Evolutionary conservation across 37 sponge, comb jelly and placozoan genomes (phyloP).

Genomic region (Aplysina aerophoba): DNA sequence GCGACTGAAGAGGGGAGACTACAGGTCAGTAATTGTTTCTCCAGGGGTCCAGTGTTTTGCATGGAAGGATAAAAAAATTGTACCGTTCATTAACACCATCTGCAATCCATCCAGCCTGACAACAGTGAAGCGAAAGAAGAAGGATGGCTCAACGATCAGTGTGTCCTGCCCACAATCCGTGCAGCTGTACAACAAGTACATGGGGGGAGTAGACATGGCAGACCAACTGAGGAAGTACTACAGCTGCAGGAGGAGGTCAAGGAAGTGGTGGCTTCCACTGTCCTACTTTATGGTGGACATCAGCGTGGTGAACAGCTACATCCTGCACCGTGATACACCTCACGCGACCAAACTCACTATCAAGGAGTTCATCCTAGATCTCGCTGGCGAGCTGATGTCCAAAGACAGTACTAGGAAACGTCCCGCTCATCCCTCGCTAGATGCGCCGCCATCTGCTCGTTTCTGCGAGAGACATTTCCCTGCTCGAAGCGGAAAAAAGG

Average conservation of each 20-base stretch:
- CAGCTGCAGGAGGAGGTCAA: not conserved
- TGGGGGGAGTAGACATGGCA: constrained; percentile 15
- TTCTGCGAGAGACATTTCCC: too few species aligned
- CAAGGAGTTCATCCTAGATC: not conserved
- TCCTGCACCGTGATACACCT: not conserved
- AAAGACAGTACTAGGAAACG: too few species aligned
- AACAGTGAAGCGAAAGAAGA: not conserved
- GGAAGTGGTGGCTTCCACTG: constrained; percentile 8
- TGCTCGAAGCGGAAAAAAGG: too few species aligned
- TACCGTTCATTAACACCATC: constrained; percentile 17
- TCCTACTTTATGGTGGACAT: constrained; percentile 1
- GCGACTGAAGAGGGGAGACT: not conserved
- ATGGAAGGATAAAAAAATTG: constrained; percentile 6
- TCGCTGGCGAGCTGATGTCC: not conserved
- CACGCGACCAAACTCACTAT: not conserved
- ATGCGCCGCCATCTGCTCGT: too few species aligned
- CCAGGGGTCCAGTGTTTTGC: not conserved
- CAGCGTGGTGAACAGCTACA: not conserved
- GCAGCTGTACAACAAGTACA: constrained; percentile 3
- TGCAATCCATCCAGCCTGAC: not conserved
- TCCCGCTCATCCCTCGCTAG: too few species aligned
- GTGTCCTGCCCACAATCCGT: constrained; percentile 7
- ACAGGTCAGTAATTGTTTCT: not conserved
- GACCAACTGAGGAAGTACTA: not conserved
- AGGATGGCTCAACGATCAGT: constrained; percentile 26